Conservation (phyloP, 2,113 vertebrate genomes). For the Notiomystis cincta region DNA sequence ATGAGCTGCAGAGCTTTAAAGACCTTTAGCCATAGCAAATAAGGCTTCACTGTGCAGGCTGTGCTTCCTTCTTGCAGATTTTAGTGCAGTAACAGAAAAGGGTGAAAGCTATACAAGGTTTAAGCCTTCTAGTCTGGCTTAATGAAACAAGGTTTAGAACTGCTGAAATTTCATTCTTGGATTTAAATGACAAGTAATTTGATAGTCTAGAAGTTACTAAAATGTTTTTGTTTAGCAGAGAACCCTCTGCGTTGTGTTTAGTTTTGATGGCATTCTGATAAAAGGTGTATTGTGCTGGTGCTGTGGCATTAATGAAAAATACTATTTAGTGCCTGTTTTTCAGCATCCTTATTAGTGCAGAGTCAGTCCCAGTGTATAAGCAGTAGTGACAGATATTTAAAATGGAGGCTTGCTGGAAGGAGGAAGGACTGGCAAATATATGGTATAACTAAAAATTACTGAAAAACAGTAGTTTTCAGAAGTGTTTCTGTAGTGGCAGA, state of each 20-base stretch:
- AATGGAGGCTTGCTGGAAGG: neutral
- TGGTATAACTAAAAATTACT: neutral
- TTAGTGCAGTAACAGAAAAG: neutral
- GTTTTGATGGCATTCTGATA: neutral
- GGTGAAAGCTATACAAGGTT: neutral
- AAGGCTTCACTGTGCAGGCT: neutral
- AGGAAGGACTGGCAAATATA: neutral
- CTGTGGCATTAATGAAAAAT: neutral
- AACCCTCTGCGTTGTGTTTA: neutral
- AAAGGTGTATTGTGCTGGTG: neutral
- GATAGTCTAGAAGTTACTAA: neutral
- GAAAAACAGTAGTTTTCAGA: neutral
- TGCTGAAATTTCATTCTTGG: neutral
- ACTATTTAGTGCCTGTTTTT: neutral
- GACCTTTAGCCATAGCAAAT: neutral
- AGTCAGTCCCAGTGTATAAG: neutral
- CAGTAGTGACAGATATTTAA: neutral
- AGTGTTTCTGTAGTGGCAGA: neutral
- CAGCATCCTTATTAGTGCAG: neutral
- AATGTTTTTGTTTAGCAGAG: neutral
- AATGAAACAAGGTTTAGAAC: neutral
- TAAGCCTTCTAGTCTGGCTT: neutral
- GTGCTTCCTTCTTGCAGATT: neutral
- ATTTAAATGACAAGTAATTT: neutral
- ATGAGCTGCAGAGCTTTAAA: neutral